Percentiles rank a stretch among this genome's conserved stretches.
Conservation (phyloP, 1,140 invertebrate species). For the Helicoverpa armigera region DNA sequence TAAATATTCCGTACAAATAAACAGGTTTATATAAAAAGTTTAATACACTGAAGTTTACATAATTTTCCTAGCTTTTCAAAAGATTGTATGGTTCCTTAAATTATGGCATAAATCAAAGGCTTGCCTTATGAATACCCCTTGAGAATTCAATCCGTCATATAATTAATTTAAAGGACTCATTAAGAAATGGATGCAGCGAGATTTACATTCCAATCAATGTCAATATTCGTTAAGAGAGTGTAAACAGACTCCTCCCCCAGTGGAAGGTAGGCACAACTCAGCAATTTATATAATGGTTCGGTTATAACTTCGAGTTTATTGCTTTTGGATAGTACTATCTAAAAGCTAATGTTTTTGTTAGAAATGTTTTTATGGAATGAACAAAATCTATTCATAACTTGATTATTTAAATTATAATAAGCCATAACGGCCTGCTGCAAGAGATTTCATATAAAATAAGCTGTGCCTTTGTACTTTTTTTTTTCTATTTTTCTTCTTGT, state of each 20-base stretch:
- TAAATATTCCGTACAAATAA: too few species aligned
- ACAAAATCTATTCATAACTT: too few species aligned
- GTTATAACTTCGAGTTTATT: neutral
- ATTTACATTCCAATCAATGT: slow-evolving; percentile 74
- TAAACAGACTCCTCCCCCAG: slow-evolving; percentile 52
- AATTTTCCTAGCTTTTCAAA: too few species aligned
- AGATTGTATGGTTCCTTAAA: too few species aligned
- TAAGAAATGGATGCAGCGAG: slow-evolving; percentile 50
- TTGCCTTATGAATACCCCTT: neutral
- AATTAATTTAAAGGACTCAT: slow-evolving; percentile 35
- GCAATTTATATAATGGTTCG: neutral
- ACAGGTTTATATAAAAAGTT: too few species aligned
- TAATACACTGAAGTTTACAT: too few species aligned
- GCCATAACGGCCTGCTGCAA: too few species aligned
- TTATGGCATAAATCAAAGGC: too few species aligned
- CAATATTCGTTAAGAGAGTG: slow-evolving; percentile 72
- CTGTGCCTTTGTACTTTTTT: too few species aligned
- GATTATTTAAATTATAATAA: too few species aligned
- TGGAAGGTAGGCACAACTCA: neutral
- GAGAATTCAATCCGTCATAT: slow-evolving; percentile 22
- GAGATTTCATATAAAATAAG: too few species aligned
- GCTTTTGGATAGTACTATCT: neutral
- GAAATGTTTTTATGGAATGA: neutral
- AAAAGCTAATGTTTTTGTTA: neutral
- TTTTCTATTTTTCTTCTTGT: too few species aligned